Evolutionary conservation across 2,113 vertebrate species (phyloP), one percentile per base, ranked within the genome.

Genomic region (Nothoprocta perdicaria): DNA sequence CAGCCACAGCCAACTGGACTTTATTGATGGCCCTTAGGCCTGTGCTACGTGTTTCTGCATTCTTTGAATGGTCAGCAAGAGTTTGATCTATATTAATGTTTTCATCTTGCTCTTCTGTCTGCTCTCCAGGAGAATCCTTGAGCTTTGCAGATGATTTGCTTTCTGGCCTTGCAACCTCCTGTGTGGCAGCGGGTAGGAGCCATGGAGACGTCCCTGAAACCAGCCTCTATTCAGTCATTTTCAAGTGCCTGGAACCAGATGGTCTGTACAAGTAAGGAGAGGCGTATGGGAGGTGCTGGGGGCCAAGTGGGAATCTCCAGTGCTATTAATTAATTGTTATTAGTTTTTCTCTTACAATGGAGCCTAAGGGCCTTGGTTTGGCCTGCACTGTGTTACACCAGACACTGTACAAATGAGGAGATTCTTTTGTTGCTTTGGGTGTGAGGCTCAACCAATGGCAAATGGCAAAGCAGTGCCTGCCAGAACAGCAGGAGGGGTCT

Each of bases 191-290:
- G 13, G 99, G 99, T 45, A 98, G 97, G 85, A 98, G 98, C 92
- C 98, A 96, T 0, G 98, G 98, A 69, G 99, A 99, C 19, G 96
- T 97, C 86, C 97, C 98, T 61, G 98, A 99, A 84, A 97, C 97
- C 86, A 97, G 97, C 92, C 95, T 99, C 85, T 99, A 99, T 80
- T 99, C 99, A 0, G 98, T 99, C 95, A 98, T 99, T 97, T 99
- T 99, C 98, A 99, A 99, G 98, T 99, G 99, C 97, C 98, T 99
- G 98, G 99, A 99, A 92, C 98, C 99, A 3, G 99, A 99, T 90
- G 99, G 98, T 97, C 98, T 99, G 85, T 99, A 99, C 98, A 99
- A 99, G 99, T 99, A 98, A 99, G 98, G 94, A 80, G 35, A 82
- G 60, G 38, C 43, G 0, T 12, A 14, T 35, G 80, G 92, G 93